Evolutionary conservation across 2,888 invertebrate genomes (phyloP).

Genomic region (Tipula helvola): DNA sequence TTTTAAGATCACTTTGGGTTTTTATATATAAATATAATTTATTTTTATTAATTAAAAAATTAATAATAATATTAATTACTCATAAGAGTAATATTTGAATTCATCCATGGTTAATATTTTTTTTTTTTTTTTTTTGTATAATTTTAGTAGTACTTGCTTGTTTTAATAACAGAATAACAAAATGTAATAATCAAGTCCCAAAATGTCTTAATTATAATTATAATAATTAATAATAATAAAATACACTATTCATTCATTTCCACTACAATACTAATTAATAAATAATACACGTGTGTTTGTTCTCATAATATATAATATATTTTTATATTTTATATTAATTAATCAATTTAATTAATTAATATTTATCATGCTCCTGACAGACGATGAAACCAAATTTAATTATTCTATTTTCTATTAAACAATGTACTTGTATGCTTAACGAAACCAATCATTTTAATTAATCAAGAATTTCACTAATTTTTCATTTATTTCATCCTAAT

Average conservation of each 20-base stretch:
- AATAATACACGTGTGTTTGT: conserved; percentile 4
- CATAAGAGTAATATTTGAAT: background rate
- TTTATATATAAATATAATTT: background rate
- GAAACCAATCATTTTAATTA: background rate
- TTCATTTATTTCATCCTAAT: background rate
- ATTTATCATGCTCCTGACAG: background rate
- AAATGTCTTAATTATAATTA: background rate
- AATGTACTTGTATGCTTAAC: background rate
- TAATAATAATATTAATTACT: background rate
- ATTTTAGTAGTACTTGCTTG: background rate
- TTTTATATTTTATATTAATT: background rate
- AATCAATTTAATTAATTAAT: background rate
- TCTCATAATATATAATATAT: background rate
- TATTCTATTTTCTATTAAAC: background rate
- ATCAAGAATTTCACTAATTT: background rate
- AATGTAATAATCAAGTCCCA: background rate
- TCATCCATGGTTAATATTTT: background rate
- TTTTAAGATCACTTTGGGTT: background rate
- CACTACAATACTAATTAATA: background rate
- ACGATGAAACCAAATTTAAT: background rate
- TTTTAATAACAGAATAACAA: background rate
- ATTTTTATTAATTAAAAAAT: background rate
- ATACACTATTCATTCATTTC: background rate
- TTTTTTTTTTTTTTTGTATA: background rate
- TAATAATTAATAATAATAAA: background rate